Evolutionary conservation across 1,140 invertebrate genomes (phyloP), one percentile per base, ranked within the genome.

Genomic region (Cyclina sinensis): DNA sequence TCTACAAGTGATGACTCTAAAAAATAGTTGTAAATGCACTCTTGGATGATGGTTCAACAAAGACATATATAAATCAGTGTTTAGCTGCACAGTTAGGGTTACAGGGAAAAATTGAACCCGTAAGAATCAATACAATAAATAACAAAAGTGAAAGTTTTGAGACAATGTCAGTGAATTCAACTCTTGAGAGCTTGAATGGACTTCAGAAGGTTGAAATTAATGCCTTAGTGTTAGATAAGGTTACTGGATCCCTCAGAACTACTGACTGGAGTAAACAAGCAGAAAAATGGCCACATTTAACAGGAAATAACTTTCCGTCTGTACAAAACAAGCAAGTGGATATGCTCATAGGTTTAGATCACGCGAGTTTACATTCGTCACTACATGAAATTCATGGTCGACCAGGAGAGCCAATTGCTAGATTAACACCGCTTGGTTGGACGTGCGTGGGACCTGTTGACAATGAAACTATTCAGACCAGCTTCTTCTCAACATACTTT

Each of bases 91-190:
- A 89, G 51, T 79, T 91, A 27, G 79, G 84, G n/a, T 59, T 89
- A 18, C 54, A 65, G 79, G n/a, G 87, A 62, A 46, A 83, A 37
- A 24, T 84, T 1, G 82, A 89, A 39, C 83, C 43, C 46, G 37
- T 89, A 24, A 57, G 59, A 37, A 73, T 91, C 0, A 89, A 80
- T 73, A 84, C 84, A 24, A 48, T 91, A 30, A 91, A 89, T 82
- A 83, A 68, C n/a, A 57, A 89, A 46, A 18, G 39, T 32, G 78
- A 91, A 73, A 32, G 43, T 18, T 91, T 91, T 43, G 59, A 87
- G 79, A 91, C 90, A 43, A 89, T 89, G 84, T 43, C 83, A 43
- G 84, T 89, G n/a, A 80, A 79, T n/a, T 74, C 87, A 18, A 24
- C 18, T 39, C n/a, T 89, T 35, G 1, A 83, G 78, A 87, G 83